A percentile compares a stretch with the other conserved stretches of the same genome.
Evolutionary conservation across 2,888 invertebrate genomes (phyloP).

Genomic region (Horisme vitalbata): DNA sequence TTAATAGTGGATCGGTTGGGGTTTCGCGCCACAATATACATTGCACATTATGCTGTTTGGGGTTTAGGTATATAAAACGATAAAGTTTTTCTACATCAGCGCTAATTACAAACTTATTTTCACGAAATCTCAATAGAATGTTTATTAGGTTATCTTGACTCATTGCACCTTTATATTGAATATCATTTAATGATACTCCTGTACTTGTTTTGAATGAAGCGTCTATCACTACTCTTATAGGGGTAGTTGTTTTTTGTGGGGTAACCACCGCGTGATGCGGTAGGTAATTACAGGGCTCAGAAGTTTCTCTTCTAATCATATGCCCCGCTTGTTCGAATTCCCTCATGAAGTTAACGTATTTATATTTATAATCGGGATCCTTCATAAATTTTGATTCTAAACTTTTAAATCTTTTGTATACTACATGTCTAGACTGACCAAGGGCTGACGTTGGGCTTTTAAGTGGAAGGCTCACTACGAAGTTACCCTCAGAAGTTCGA

Average conservation of each 20-base stretch:
- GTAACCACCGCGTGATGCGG: neutral
- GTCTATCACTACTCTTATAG: neutral
- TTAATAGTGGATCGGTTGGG: neutral
- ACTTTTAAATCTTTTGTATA: too few species aligned
- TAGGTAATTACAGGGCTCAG: neutral
- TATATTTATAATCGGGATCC: too few species aligned
- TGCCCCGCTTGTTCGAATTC: too few species aligned
- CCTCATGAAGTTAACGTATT: too few species aligned
- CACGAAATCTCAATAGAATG: neutral
- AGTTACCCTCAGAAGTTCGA: slow-evolving; percentile 12
- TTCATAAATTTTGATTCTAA: too few species aligned
- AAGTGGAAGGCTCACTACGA: slow-evolving; percentile 13
- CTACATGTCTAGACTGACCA: too few species aligned
- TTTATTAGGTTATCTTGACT: neutral
- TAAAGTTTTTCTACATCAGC: slow-evolving; percentile 5
- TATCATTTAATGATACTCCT: neutral
- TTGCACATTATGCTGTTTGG: neutral
- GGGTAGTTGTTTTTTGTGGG: neutral
- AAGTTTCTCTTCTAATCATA: too few species aligned
- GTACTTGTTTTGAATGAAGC: neutral
- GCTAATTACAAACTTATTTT: slow-evolving; percentile 2
- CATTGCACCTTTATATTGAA: neutral
- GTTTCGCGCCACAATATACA: neutral
- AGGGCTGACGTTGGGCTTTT: too few species aligned
- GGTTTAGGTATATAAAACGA: slow-evolving; percentile 1